Percentiles rank a stretch among this genome's conserved stretches.
Evolutionary conservation across 2,113 vertebrate species (phyloP).

Genomic region (Phoxinus phoxinus): DNA sequence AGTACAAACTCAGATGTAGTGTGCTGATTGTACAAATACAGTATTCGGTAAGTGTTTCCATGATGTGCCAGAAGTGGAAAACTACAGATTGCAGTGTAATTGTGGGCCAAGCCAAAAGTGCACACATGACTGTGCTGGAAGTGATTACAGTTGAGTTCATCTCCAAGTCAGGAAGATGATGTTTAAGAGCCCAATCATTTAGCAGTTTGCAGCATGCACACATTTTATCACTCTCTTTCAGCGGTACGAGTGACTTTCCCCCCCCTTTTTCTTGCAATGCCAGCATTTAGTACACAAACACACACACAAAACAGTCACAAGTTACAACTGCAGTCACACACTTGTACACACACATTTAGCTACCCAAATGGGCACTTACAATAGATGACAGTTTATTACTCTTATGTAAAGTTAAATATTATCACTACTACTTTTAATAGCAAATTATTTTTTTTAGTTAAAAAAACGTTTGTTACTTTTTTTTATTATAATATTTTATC

Average conservation of each 20-base stretch:
- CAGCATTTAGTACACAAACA: constrained; percentile 13
- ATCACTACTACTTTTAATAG: too few species aligned
- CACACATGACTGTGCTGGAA: constrained; percentile 60
- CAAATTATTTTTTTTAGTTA: too few species aligned
- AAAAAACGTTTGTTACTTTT: too few species aligned
- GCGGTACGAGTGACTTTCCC: background rate
- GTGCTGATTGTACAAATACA: background rate
- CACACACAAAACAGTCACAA: background rate
- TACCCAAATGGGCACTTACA: background rate
- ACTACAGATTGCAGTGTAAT: constrained; percentile 42
- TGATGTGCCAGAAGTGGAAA: constrained; percentile 49
- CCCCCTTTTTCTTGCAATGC: background rate
- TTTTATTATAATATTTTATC: background rate
- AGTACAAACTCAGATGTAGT: background rate
- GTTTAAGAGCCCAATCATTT: constrained; percentile 56
- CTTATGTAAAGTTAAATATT: background rate
- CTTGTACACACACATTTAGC: background rate
- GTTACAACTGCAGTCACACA: constrained; percentile 23
- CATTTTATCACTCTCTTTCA: constrained; percentile 33
- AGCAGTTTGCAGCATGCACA: constrained; percentile 48
- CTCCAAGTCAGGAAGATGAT: constrained; percentile 59
- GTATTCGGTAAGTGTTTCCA: constrained; percentile 15
- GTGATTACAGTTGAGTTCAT: constrained; percentile 68
- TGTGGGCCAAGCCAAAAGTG: constrained; percentile 45
- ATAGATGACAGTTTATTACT: background rate